A percentile compares a stretch with the other conserved stretches of the same genome.
Evolutionary conservation across 2,113 vertebrate genomes (phyloP).

Genomic region (Tinamus guttatus): DNA sequence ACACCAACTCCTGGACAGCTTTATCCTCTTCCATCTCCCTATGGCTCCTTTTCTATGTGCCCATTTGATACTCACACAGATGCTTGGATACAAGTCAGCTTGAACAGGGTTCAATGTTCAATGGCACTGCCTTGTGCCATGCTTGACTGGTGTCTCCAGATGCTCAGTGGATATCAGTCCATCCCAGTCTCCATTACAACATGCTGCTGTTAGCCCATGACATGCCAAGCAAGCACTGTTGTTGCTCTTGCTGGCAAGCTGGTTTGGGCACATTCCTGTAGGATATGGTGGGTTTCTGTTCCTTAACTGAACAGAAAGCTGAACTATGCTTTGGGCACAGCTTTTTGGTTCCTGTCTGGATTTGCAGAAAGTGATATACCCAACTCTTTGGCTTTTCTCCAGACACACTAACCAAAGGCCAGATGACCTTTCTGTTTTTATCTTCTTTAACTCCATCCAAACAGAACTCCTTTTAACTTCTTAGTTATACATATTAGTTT

Average conservation of each 20-base stretch:
- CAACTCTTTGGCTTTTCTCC: neutral
- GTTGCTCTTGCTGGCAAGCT: neutral
- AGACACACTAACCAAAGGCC: neutral
- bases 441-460: neutral
- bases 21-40: neutral
- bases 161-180: neutral
- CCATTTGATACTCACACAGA: neutral
- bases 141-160: neutral
- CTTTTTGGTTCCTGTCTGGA: neutral
- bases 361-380: neutral
- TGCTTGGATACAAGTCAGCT: neutral
- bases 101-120: neutral
- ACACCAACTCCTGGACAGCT: neutral
- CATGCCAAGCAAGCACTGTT: neutral
- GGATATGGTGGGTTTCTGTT: neutral
- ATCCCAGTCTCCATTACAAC: neutral
- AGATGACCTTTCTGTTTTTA: neutral
- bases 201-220: rapidly evolving
- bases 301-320: neutral
- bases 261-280: neutral
- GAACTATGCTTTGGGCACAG: neutral
- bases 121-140: neutral
- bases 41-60: neutral
- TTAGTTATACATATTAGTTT: neutral
- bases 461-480: neutral